Base-by-base conservation (phyloP, 2,113 vertebrate genomes). In the Psilopogon haemacephalus region DNA sequence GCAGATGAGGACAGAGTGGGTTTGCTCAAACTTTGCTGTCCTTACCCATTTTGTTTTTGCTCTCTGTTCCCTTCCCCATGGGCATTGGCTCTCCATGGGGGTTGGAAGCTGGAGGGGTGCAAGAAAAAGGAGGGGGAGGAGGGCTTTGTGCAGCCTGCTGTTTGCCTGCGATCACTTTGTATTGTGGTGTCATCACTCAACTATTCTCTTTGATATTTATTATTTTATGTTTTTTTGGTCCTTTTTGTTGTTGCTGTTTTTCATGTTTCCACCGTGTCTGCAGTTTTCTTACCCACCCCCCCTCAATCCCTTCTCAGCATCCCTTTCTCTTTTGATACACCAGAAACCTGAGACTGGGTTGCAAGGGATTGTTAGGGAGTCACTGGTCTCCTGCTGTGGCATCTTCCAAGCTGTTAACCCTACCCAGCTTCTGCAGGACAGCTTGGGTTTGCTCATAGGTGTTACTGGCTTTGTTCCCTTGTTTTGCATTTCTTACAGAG, bases 141-240 rank as follows among this genome's bases (percentile, higher is more conserved):
- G 20, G 5, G 21, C 26, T 88, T 6, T 1, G 8, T 4, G n/a
- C 48, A 33, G 73, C 37, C 78, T 87, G 72, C 69, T 0, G 3
- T 33, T 84, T 2, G 3, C 69, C 37, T 6, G 3, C 8, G 0
- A 73, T 79, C 2, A 2, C 80, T 95, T 90, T 86, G 78, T 93
- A 60, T 70, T 72, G 69, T 7, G 10, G 68, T 58, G 86, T 62
- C 93, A 93, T n/a, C 54, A 71, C 69, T 88, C 81, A 40, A 71
- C 76, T 81, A 96, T 97, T 96, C 96, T 65, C 90, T 96, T 96
- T 96, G 95, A 95, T 93, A 68, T 6, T 17, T 52, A 50, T 40
- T 15, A 20, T 30, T 40, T 33, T 33, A 16, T 74, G 46, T 24
- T 19, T 28, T 30, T 27, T 23, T 19, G 5, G 1, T 85, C 48